Base-by-base conservation (phyloP, 2,888 invertebrate genomes). In the Brenthis ino region DNA sequence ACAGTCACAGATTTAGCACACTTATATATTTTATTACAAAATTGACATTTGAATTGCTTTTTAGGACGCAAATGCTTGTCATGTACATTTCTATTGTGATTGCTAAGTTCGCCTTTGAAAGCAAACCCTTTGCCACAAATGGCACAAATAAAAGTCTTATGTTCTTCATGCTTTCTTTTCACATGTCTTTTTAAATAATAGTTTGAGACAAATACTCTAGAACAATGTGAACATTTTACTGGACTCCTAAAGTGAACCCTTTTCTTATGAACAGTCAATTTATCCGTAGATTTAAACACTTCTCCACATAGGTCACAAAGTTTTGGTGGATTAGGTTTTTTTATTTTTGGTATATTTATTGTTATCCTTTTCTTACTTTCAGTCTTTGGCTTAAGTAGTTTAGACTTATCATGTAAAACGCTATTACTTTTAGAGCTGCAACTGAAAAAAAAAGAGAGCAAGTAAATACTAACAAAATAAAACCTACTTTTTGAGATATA, bases 291-390 rank as follows among this genome's bases (percentile, higher is more conserved):
- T 64, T 81, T 80, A 65, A 88, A 90, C 1, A 86, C 81, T 67
- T 84, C 82, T 11, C 92, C 92, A 70, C 92, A 92, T 0, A 87
- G 72, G 69, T 91, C 91, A 74, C 92, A 92, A 0, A 92, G 77
- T 76, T 86, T 87, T 28, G 79, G 75, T 43, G 77, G 77, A 24
- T 78, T 76, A 12, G 77, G 61, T 64, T 77, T 74, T 48, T 77
- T 74, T 65, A 72, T 68, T 65, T 80, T 82, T n/a, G 75, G 75
- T 61, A 75, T 43, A 54, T 77, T 76, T 57, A 75, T 70, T 48
- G 75, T 76, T 57, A 76, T 57, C 65, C 75, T 77, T 70, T 80
- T 68, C 72, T 75, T 77, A 55, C 65, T 73, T 43, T 65, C 61
- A 53, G 60, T 14, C 58, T 72, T 78, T 69, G 75, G 74, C 77